Conservation (phyloP, 1,140 invertebrate genomes). For the Heliconius congener region DNA sequence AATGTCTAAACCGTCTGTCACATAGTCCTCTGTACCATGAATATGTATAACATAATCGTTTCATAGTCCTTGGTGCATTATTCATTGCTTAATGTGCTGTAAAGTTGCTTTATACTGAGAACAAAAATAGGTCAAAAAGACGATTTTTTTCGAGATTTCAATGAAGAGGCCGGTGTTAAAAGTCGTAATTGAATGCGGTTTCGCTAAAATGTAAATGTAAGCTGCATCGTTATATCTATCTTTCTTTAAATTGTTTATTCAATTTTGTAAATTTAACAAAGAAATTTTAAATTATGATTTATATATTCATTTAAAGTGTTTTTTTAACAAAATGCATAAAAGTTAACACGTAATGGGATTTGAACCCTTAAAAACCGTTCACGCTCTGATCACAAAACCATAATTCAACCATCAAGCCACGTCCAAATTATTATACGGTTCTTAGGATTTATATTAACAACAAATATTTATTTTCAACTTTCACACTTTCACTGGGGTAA, state of each 20-base stretch:
- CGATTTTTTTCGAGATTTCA: conserved; percentile 8
- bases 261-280: not conserved
- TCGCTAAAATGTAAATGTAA: conserved; percentile 16
- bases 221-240: not conserved
- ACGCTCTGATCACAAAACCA: too few relatives aligned
- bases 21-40: not conserved
- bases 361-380: too few relatives aligned
- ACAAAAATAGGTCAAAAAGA: conserved; percentile 33
- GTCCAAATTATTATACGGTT: too few relatives aligned
- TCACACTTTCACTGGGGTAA: too few relatives aligned
- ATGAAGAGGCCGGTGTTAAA: conserved; percentile 23
- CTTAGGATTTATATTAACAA: too few relatives aligned
- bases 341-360: too few relatives aligned
- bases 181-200: conserved; percentile 20
- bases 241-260: not conserved
- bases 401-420: too few relatives aligned
- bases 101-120: conserved; percentile 21
- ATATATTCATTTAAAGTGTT: not conserved
- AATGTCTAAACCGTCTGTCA: not conserved
- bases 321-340: too few relatives aligned
- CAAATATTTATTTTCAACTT: too few relatives aligned
- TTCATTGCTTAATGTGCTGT: conserved; percentile 23
- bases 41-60: not conserved
- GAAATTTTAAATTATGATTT: not conserved
- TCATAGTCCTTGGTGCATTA: conserved; percentile 14